Percentiles rank a stretch among this genome's conserved stretches.
Evolutionary conservation across 1,140 invertebrate species (phyloP).

Genomic region (Leguminivora glycinivorella): DNA sequence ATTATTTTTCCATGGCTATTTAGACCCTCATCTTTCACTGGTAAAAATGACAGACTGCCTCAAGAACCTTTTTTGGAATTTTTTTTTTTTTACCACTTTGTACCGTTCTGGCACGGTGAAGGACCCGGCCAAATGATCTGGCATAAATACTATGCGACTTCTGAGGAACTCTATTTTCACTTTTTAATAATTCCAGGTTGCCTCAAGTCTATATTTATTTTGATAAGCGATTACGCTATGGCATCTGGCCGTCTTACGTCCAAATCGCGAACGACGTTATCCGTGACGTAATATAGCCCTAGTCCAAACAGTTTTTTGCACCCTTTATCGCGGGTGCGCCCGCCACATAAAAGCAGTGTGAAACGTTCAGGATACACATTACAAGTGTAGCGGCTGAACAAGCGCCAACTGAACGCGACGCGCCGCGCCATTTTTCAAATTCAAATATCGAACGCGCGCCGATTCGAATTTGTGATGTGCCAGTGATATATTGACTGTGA

Average conservation of each 20-base stretch:
- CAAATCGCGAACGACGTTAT: constrained; percentile 58
- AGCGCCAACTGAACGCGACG: constrained; percentile 50
- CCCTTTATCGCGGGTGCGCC: constrained; percentile 72
- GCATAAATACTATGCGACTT: too few species aligned
- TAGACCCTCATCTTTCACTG: too few species aligned
- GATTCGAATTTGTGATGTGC: constrained; percentile 43
- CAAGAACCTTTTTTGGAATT: too few species aligned
- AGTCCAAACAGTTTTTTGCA: constrained; percentile 75
- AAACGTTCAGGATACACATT: constrained; percentile 74
- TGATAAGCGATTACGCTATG: constrained; percentile 66
- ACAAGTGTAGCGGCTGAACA: constrained; percentile 69
- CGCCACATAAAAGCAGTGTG: constrained; percentile 72
- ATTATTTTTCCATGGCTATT: too few species aligned
- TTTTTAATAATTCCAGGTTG: too few species aligned
- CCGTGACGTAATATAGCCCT: constrained; percentile 67
- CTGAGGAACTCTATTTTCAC: too few species aligned
- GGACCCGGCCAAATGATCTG: too few species aligned
- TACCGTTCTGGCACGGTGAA: too few species aligned
- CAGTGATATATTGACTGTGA: constrained; percentile 47
- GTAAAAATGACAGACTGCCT: too few species aligned
- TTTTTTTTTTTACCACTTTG: too few species aligned
- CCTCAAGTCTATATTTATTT: too few species aligned
- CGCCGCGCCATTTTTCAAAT: constrained; percentile 23
- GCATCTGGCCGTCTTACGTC: constrained; percentile 65
- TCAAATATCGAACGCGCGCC: constrained; percentile 28